phyloP scores from a whole-genome alignment of 2,888 invertebrate species.

The Listrodromus nycthemerus region DNA sequence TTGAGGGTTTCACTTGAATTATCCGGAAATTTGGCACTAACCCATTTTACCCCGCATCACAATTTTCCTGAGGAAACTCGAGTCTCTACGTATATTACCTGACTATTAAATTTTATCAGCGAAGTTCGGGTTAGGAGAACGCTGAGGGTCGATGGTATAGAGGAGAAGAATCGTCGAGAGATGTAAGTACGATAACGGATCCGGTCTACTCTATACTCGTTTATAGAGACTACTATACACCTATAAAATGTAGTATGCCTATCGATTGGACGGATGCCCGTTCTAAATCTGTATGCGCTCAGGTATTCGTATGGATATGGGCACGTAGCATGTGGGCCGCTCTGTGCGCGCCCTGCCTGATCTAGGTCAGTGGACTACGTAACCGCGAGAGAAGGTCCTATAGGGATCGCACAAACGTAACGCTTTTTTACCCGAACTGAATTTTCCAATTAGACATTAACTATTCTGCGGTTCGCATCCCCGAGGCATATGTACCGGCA shows the following conservation, averaged over 20 bases:
- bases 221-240: slow-evolving; percentile 57
- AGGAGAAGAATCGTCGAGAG: slow-evolving; percentile 28
- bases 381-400: slow-evolving; percentile 69
- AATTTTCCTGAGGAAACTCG: not conserved
- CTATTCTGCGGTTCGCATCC: slow-evolving; percentile 69
- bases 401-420: slow-evolving; percentile 28
- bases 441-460: slow-evolving; percentile 79
- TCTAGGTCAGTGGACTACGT: slow-evolving; percentile 82
- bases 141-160: slow-evolving; percentile 23
- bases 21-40: not conserved
- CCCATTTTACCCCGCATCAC: not conserved
- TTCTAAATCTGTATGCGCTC: slow-evolving; percentile 80
- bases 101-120: not conserved
- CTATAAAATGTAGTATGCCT: slow-evolving; percentile 79
- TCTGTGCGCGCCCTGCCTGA: slow-evolving; percentile 71
- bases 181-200: slow-evolving; percentile 38
- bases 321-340: slow-evolving; percentile 69
- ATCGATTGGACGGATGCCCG: slow-evolving; percentile 81
- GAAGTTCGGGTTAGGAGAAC: slow-evolving; percentile 24
- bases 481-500: not conserved
- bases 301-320: slow-evolving; percentile 77
- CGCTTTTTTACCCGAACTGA: slow-evolving; percentile 74
- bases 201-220: slow-evolving; percentile 32
- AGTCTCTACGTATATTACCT: not conserved
- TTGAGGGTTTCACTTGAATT: too few species aligned